Base-by-base conservation (phyloP, 2,888 invertebrate species). In the Phasia obesa region DNA sequence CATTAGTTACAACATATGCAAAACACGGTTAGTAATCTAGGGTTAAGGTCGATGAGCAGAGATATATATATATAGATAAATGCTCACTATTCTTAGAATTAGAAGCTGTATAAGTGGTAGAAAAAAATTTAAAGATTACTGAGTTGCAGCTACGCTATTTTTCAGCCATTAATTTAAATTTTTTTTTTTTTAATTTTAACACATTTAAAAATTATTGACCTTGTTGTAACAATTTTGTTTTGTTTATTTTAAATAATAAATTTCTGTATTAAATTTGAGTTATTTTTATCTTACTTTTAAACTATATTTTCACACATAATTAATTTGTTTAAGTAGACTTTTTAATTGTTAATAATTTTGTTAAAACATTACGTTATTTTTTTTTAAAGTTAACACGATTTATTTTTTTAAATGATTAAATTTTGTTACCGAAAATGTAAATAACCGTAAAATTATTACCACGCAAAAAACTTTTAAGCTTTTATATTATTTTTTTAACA, bases 371-470 rank as follows among this genome's bases (percentile, higher is more conserved):
- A 2, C 2, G 11, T 38, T 4, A 13, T 13, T 38, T 38, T 38
- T 11, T 4, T 38, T 38, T 38, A 38, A 11, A 2, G 2, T 4
- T 38, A n/a, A 35, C 35, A 11, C 11, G 35, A 11, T 35, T 35
- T 35, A 0, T 35, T 42, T 60, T 59, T 65, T 55, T 13, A 35
- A 38, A 62, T 35, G 17, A 19, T 64, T 74, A 64, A 21, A 70
- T 75, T 49, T 64, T 51, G 51, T 21, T 67, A 71, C n/a, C 31
- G n/a, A 67, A 62, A 57, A 70, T 65, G 44, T 71, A 75, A 79
- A 79, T 76, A 83, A 75, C 65, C 65, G 55, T 75, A 67, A 79
- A 44, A 59, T 71, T 60, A 21, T 65, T 47, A 83, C 62, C 79
- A 83, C 79, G 79, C 75, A 71, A 79, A 65, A 11, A 44, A 49